These are phyloP conservation scores for Apteryx mantelli DNA, from an alignment of 2,113 vertebrate genomes.

Conservation along the genomic window DNA sequence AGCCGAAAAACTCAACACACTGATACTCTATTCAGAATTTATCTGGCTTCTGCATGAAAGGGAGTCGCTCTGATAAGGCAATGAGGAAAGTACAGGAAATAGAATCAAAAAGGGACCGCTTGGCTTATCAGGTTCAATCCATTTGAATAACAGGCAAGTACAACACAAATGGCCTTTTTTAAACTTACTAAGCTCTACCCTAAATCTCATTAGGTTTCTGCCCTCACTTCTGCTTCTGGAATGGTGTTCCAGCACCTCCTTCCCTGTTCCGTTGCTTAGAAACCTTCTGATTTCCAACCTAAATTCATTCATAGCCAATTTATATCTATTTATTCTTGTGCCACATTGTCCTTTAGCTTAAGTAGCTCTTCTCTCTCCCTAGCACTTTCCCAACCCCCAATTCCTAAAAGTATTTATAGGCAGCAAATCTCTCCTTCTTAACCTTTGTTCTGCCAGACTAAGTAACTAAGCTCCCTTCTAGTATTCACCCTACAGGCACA, in stretches of 20 bases:
- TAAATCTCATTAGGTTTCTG: constrained; percentile 57
- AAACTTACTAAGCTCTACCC: constrained; percentile 52
- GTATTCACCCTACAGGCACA: constrained; percentile 46
- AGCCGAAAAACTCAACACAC: neutral
- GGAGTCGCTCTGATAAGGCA: neutral
- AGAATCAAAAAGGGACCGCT: constrained; percentile 18
- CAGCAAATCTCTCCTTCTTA: constrained; percentile 62
- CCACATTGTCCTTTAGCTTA: constrained; percentile 57
- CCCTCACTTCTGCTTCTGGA: constrained; percentile 28
- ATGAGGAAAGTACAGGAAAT: constrained; percentile 2
- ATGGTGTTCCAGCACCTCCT: constrained; percentile 51
- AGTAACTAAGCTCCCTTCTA: constrained; percentile 41
- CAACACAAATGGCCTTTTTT: constrained; percentile 57
- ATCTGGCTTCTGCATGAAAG: neutral
- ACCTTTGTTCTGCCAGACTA: constrained; percentile 65
- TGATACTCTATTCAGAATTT: neutral
- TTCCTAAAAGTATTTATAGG: constrained; percentile 58
- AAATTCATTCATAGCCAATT: constrained; percentile 69
- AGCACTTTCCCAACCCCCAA: constrained; percentile 44
- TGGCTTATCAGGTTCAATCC: constrained; percentile 32
- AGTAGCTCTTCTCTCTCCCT: constrained; percentile 27
- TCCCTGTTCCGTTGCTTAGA: constrained; percentile 61
- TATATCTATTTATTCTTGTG: constrained; percentile 70
- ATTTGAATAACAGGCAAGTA: constrained; percentile 42
- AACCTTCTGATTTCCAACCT: constrained; percentile 63